Percentiles rank a stretch among this genome's conserved stretches.
Conservation (phyloP, 2,113 vertebrate genomes). For the Mormoops blainvillei region DNA sequence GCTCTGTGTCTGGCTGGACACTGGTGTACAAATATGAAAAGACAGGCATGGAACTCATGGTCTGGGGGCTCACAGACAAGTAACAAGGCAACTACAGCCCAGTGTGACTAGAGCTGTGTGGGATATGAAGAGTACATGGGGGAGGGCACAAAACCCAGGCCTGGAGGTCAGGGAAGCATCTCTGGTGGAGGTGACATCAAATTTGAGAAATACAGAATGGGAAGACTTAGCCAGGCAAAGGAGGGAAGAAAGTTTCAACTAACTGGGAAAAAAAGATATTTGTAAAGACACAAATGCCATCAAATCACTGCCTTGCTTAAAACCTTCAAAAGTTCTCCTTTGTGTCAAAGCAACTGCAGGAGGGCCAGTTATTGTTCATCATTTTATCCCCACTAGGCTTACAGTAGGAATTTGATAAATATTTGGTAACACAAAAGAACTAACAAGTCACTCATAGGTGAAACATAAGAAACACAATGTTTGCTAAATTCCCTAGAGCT, state of each 20-base stretch:
- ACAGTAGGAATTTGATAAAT: background rate
- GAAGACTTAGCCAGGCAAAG: background rate
- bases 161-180: background rate
- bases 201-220: background rate
- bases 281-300: background rate
- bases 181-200: background rate
- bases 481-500: background rate
- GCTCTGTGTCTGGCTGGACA: background rate
- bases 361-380: background rate
- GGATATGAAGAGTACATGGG: background rate
- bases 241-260: background rate
- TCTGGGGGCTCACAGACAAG: background rate
- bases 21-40: background rate
- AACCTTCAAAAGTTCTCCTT: background rate
- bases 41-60: background rate
- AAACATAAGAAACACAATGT: slow-evolving; percentile 7
- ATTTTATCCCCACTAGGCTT: background rate
- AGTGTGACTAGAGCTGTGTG: background rate
- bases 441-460: background rate
- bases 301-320: background rate
- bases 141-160: background rate
- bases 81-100: background rate
- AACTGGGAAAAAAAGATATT: background rate
- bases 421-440: background rate
- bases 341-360: background rate